Percentiles rank a stretch among this genome's conserved stretches.
Conservation (phyloP, 2,888 invertebrate species). For the Thalpophila matura region DNA sequence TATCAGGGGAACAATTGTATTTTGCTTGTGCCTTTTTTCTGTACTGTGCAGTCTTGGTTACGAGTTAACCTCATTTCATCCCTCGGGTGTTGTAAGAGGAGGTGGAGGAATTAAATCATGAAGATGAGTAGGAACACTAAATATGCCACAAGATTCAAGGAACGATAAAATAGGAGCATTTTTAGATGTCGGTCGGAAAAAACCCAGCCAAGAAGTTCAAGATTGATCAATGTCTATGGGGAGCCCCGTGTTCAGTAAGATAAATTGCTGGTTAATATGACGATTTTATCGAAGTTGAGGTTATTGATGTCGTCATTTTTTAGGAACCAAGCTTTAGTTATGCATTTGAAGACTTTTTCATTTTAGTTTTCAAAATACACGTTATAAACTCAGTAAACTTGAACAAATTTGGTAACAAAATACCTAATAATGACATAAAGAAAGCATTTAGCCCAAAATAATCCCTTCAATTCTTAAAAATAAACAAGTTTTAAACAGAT, state of each 20-base stretch:
- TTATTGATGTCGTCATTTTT: constrained; percentile 20
- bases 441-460: neutral
- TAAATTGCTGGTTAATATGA: constrained; percentile 37
- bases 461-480: neutral
- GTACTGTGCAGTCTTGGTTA: constrained; percentile 28
- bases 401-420: no score
- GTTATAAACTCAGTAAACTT: no score
- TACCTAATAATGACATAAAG: no score
- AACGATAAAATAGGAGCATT: constrained; percentile 21
- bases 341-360: neutral
- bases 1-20: constrained; percentile 47
- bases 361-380: no score
- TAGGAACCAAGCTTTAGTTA: neutral
- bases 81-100: constrained; percentile 32
- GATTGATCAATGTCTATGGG: constrained; percentile 44
- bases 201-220: constrained; percentile 2
- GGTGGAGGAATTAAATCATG: constrained; percentile 44
- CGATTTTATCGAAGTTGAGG: constrained; percentile 24
- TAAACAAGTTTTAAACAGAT: neutral
- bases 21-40: constrained; percentile 42
- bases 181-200: constrained; percentile 1
- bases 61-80: constrained; percentile 36
- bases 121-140: constrained; percentile 35
- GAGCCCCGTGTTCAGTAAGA: constrained; percentile 25
- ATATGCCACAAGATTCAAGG: neutral